These are phyloP conservation scores for Gopherus flavomarginatus DNA, from an alignment of 2,113 vertebrate genomes.

Conservation along the genomic window DNA sequence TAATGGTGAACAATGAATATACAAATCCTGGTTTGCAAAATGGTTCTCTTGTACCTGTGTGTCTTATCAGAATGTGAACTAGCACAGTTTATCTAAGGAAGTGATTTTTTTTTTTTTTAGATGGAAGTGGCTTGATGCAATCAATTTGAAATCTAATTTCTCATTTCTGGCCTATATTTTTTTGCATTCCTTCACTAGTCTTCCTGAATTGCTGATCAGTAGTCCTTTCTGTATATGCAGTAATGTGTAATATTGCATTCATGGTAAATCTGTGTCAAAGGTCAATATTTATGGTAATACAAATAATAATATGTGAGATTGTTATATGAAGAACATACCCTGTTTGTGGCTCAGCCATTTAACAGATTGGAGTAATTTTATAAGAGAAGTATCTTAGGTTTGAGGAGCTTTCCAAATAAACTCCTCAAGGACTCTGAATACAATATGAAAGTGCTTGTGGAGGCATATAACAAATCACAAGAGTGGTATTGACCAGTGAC, in stretches of 20 bases:
- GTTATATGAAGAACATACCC: background rate
- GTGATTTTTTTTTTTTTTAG: background rate
- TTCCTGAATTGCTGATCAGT: background rate
- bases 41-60: conserved; percentile 38
- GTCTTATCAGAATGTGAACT: background rate
- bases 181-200: background rate
- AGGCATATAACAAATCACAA: background rate
- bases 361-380: background rate
- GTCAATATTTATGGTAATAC: background rate
- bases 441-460: conserved; percentile 30
- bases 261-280: background rate
- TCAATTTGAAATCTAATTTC: background rate
- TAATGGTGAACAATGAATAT: conserved; percentile 6
- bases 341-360: background rate
- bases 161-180: conserved; percentile 3
- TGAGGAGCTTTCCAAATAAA: background rate
- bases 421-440: background rate
- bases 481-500: background rate
- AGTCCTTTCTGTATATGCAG: background rate
- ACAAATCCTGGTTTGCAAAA: conserved; percentile 22
- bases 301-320: background rate
- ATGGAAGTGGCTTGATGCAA: background rate
- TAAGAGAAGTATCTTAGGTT: background rate
- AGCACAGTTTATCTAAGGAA: background rate
- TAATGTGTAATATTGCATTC: background rate